Conservation (phyloP, 2,797 vertebrate genomes). For the Gadopsis marmoratus region DNA sequence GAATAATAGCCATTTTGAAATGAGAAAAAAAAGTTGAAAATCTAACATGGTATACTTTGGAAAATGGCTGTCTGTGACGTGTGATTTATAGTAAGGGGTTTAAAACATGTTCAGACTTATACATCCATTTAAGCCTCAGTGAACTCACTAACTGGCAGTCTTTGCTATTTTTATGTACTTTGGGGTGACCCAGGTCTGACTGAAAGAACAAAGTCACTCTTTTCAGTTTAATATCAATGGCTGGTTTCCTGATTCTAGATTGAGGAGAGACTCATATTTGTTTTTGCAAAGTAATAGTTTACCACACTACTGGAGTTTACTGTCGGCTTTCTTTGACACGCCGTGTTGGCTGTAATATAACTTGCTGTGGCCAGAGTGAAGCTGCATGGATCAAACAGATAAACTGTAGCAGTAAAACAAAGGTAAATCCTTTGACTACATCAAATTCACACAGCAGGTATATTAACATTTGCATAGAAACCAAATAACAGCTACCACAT, state of each 20-base stretch:
- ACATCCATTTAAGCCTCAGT: background rate
- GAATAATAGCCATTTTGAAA: background rate
- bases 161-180: background rate
- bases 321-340: background rate
- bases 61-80: background rate
- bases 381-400: background rate
- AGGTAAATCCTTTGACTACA: background rate
- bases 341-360: conserved; percentile 9
- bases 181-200: conserved; percentile 17
- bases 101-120: background rate
- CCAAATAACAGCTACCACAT: background rate
- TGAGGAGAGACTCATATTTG: background rate
- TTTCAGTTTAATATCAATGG: conserved; percentile 29
- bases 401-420: conserved; percentile 13
- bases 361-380: background rate
- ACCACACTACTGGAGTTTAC: conserved; percentile 9
- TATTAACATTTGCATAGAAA: conserved; percentile 7
- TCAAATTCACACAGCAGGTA: conserved; percentile 2
- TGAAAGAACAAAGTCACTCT: conserved; percentile 16
- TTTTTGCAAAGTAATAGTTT: conserved; percentile 26
- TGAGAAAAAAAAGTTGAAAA: background rate
- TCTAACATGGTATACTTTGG: background rate
- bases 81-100: background rate
- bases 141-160: background rate
- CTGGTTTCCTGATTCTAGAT: background rate